phyloP scores from a whole-genome alignment of 2,888 invertebrate genomes.

The Meteorus colon region DNA sequence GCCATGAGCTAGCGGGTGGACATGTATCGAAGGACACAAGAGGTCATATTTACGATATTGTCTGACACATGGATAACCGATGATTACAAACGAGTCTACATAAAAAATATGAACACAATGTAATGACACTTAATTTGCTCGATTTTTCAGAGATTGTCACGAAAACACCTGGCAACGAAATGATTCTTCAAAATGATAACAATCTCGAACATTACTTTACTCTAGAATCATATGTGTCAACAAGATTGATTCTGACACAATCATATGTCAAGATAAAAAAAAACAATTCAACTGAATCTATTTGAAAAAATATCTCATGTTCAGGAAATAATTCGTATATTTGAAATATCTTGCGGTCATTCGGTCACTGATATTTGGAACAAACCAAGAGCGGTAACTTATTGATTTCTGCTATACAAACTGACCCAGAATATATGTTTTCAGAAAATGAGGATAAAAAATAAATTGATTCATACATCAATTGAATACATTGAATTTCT shows the following conservation, averaged over 20 bases:
- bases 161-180: not conserved
- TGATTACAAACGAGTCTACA: not conserved
- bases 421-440: conserved; percentile 21
- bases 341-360: not conserved
- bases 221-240: not conserved
- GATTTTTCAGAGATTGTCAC: not conserved
- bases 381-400: conserved; percentile 6
- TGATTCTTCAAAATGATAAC: not conserved
- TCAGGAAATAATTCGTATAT: not conserved
- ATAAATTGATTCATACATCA: not conserved
- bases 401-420: conserved; percentile 11
- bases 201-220: not conserved
- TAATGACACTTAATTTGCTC: not conserved
- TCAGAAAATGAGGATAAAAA: not conserved
- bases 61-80: not conserved
- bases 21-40: not conserved
- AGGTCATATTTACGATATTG: not conserved
- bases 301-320: not conserved
- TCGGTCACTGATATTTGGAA: conserved; percentile 11
- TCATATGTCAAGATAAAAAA: not conserved
- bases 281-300: not conserved
- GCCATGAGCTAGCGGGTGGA: conserved; percentile 4
- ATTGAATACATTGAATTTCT: not conserved
- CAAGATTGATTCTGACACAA: not conserved
- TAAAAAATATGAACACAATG: not conserved